These are phyloP conservation scores for Nerophis lumbriciformis DNA, from an alignment of 2,113 vertebrate species.

Conservation along the genomic window DNA sequence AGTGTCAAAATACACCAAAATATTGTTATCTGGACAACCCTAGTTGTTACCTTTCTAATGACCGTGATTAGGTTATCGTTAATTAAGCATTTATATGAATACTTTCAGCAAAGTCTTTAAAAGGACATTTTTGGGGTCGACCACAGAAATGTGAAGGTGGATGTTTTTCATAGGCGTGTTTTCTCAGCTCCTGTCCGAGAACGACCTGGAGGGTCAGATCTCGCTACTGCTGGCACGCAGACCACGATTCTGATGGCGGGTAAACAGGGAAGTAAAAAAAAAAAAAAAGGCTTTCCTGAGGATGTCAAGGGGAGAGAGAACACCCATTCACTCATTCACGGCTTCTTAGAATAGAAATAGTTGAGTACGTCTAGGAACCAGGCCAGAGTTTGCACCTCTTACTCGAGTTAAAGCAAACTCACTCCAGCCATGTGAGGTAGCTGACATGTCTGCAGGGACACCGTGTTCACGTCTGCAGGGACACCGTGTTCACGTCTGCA, in stretches of 20 bases:
- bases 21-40: too few species aligned
- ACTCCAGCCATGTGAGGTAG: too few species aligned
- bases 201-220: background rate
- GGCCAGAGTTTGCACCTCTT: slow-evolving; percentile 25
- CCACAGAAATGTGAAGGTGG: background rate
- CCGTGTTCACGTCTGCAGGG: too few species aligned
- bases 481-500: too few species aligned
- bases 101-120: too few species aligned
- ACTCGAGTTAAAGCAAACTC: slow-evolving; percentile 23
- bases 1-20: too few species aligned
- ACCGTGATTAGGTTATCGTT: too few species aligned
- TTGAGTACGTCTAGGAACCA: slow-evolving; percentile 24
- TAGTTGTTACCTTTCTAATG: too few species aligned
- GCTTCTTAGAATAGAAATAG: slow-evolving; percentile 52
- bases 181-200: background rate
- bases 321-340: slow-evolving; percentile 44
- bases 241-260: slow-evolving; percentile 5
- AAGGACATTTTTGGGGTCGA: background rate
- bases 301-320: slow-evolving; percentile 20
- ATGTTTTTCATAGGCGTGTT: background rate
- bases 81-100: too few species aligned
- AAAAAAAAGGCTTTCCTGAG: slow-evolving; percentile 34
- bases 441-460: too few species aligned
- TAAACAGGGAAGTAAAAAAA: slow-evolving; percentile 27
- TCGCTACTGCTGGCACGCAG: slow-evolving; percentile 6